Conservation (phyloP, 2,113 vertebrate species). For the Cyprinodon brontotheroides region DNA sequence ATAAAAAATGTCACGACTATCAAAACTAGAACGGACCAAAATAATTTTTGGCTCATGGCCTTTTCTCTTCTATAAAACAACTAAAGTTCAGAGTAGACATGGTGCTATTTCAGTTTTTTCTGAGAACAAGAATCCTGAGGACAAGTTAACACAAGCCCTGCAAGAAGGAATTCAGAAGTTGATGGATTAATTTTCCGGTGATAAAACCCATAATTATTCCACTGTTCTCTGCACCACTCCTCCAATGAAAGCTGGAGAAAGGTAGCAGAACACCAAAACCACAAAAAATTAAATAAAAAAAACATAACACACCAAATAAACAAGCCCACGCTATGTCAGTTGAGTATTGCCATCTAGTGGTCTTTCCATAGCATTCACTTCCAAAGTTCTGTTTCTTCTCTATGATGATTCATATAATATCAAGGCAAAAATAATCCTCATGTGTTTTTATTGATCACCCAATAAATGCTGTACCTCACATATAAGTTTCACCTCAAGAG, state of each 20-base stretch:
- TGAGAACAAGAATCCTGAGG: not conserved
- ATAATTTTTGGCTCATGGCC: too few relatives aligned
- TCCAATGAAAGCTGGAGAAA: not conserved
- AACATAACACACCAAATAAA: not conserved
- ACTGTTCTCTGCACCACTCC: too few relatives aligned
- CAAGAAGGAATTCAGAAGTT: not conserved
- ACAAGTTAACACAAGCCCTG: not conserved
- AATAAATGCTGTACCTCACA: not conserved
- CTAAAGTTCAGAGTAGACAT: not conserved
- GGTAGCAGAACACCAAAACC: not conserved
- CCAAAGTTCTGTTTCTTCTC: not conserved
- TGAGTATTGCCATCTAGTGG: conserved; percentile 49
- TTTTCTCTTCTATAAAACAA: not conserved
- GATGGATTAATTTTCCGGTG: not conserved
- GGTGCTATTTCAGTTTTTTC: not conserved
- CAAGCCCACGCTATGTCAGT: not conserved
- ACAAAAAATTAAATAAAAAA: too few relatives aligned
- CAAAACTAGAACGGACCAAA: too few relatives aligned
- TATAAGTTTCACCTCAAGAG: not conserved
- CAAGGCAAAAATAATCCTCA: not conserved
- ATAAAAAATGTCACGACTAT: not conserved
- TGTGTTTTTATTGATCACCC: conserved; percentile 2
- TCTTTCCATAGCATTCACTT: not conserved
- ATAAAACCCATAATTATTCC: not conserved
- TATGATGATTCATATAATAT: conserved; percentile 20